Base-by-base conservation (phyloP, 1,140 invertebrate species). In the Heliothis virescens region DNA sequence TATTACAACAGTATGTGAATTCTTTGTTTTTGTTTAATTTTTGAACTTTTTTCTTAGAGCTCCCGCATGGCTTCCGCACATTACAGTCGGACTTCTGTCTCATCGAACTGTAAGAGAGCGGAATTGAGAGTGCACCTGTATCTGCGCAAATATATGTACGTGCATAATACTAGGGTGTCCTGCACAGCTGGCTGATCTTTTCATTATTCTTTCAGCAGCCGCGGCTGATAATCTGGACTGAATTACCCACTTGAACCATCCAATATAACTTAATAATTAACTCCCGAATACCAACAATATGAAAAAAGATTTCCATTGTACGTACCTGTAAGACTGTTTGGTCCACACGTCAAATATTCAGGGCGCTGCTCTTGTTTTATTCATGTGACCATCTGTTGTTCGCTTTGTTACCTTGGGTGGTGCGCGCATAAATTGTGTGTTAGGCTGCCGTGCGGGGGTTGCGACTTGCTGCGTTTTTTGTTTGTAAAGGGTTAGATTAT, bases 351-450 rank as follows among this genome's bases (percentile, higher is more conserved):
- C 60, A 82, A 82, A 82, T 82, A 82, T 82, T 82, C 76, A 82
- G 53, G 34, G 21, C 47, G 63, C 75, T 71, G 75, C 82, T 29
- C 52, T 50, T 81, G 62, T 80, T 79, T 83, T 81, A 79, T 82
- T 82, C 81, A 82, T 82, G 62, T 52, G 41, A 73, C 69, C 80
- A 69, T 82, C 81, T 82, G 81, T 82, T 82, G 67, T 79, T 74
- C 76, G 76, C 65, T 79, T 76, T 82, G 81, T 82, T 82, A 75
- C 81, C 80, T 78, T 48, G 10, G 18, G 12, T 53, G 47, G 60
- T 59, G 50, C 71, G 60, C 59, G 53, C 67, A 73, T 79, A 82
- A 79, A 79, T 79, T 71, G 76, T 75, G 52, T 21, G 34, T 48
- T 62, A 62, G 57, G 57, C 21, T 21, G 7, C 1, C 48, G 1